Evolutionary conservation across 2,888 invertebrate species (phyloP), one percentile per base, ranked within the genome.

Genomic region (Cylloceria caligata): DNA sequence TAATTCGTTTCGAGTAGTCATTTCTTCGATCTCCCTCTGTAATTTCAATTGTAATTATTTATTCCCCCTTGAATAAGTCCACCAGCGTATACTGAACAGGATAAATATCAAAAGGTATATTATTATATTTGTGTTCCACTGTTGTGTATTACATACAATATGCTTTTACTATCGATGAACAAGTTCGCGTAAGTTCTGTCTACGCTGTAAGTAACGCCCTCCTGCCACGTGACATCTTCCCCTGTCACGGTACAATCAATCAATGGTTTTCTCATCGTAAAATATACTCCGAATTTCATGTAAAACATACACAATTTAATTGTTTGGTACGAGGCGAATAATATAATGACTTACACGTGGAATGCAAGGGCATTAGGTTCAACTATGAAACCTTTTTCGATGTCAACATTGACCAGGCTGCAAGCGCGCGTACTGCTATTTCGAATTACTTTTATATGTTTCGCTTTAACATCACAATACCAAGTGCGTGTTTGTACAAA

Each of bases 181-280:
- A 27, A 52, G 62, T 68, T 76, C 30, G 6, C 13, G 30, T 21
- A 60, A 71, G 42, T 30, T 36, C 39, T 3, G 42, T 30, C 7
- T n/a, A 42, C 52, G 36, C 52, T 72, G 71, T 81, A 77, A 81
- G 72, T 72, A 76, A 45, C 34, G 49, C 36, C 71, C 65, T 67
- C 21, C 19, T 36, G 16, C 62, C 55, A 55, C 16, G 36, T 62
- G 55, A 67, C 21, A 21, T 34, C 57, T 49, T 64, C n/a, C 45
- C 16, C 57, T 9, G 45, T 39, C 13, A 13, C n/a, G n/a, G n/a
- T 4, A 60, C 36, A 3, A 16, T 57, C 24, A 60, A 72, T 65
- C 34, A 39, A 72, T 72, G 69, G 39, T 57, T 60, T 19, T 24
- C 13, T 67, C 27, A n/a, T n/a, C 34, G 62, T 62, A 55, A 24